Base-by-base conservation (phyloP, 2,113 vertebrate genomes). In the Pongo pygmaeus region DNA sequence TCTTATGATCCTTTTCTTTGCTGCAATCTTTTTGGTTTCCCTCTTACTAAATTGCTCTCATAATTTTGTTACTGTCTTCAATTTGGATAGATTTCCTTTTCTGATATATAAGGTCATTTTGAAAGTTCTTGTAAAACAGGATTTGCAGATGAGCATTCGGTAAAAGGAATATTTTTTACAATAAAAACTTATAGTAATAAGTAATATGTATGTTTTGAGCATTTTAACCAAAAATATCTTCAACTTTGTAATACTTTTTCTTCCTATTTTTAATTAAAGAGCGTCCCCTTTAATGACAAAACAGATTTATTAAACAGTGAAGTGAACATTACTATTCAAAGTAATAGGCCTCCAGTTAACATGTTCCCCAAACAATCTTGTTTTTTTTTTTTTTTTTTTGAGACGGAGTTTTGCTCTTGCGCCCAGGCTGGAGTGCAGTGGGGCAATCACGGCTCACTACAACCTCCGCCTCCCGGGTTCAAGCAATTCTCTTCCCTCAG, bases 51-150 rank as follows among this genome's bases (percentile, higher is more conserved):
- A 69, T 70, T 83, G 14, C n/a, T 96, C 25, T 93, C 6, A 57
- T 27, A 46, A 59, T 91, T 86, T 80, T 92, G n/a, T 87, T 77
- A 55, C 14, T 86, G 90, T 94, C 32, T 77, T 94, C 9, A 64
- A 4, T 87, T 92, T 55, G 35, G 67, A 43, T 90, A 38, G 69
- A 40, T 91, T 84, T 81, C 30, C 57, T 93, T 86, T 14, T 83
- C 46, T 95, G 50, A 83, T 67, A 64, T 0, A 3, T 72, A 70
- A 84, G 84, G 40, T 96, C 48, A 87, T 91, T 89, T 50, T 74
- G 22, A 43, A 74, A 96, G 25, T 90, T 86, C 35, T 69, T 86
- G 30, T 90, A 38, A 84, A 97, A 38, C 18, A 97, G 55, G 30
- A 84, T 67, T 94, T 92, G 10, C 22, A 84, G 3, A 32, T 94